A percentile compares a stretch with the other conserved stretches of the same genome.
Conservation (phyloP, 2,888 invertebrate species). For the Lepidocyrtoides sp. region DNA sequence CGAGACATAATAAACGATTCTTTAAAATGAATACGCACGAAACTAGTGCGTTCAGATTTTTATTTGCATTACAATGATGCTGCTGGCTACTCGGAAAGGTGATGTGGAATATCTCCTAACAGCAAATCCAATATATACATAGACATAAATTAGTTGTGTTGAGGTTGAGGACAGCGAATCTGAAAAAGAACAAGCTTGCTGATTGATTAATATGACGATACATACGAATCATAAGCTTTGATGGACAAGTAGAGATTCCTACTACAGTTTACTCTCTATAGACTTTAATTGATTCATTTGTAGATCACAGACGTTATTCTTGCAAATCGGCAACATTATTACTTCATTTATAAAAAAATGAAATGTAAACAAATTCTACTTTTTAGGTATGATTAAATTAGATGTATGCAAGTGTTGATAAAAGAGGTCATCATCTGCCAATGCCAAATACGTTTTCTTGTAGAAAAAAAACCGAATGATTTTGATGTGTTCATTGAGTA, state of each 20-base stretch:
- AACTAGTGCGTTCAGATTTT: too few relatives aligned
- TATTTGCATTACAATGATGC: too few relatives aligned
- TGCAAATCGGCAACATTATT: neutral
- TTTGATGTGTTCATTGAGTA: slow-evolving; percentile 24
- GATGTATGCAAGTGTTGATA: too few relatives aligned
- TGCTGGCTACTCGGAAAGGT: slow-evolving; percentile 8
- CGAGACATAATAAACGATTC: neutral
- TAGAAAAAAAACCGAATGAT: neutral
- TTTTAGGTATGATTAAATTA: neutral
- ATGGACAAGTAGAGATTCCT: neutral
- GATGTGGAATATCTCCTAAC: neutral
- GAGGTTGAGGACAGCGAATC: slow-evolving; percentile 6
- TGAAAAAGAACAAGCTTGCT: neutral
- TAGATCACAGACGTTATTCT: too few relatives aligned
- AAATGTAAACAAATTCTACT: neutral
- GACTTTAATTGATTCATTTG: too few relatives aligned
- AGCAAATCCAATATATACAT: neutral
- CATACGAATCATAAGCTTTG: neutral
- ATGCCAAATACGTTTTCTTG: neutral
- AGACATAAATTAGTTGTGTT: neutral
- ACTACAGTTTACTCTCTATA: neutral
- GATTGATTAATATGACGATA: neutral
- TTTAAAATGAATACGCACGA: neutral
- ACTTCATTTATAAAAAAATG: neutral
- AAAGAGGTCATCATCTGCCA: slow-evolving; percentile 47